Evolutionary conservation across 2,113 vertebrate genomes (phyloP), one percentile per base, ranked within the genome.

Genomic region (Shinisaurus crocodilurus): DNA sequence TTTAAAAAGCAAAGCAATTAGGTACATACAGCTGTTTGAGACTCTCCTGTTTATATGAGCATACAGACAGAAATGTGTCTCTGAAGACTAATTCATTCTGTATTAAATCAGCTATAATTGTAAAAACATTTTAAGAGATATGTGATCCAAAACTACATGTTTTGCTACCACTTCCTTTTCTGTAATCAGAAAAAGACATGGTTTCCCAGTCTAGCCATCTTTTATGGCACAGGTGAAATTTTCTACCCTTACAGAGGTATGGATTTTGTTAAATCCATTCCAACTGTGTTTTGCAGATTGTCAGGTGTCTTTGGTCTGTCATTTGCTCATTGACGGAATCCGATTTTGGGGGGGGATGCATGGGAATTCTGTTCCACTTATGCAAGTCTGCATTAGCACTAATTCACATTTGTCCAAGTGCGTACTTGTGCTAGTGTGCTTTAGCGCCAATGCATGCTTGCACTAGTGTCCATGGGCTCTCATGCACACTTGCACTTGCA

Each of bases 1-100:
- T 92, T 0, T 69, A 87, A 95, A 90, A 85, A 72, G 84, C 84
- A 94, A 89, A 94, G 81, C 89, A 95, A 74, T 95, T 90, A 93
- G 89, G 83, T 88, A 80, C n/a, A 90, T 88, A 84, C 57, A 65
- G 70, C 86, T 89, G 32, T 85, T 92, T 3, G 86, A 83, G 84
- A 89, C 0, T 32, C 81, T 94, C 18, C 60, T 88, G 82, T 94
- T 94, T 84, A 23, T 92, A 12, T 18, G 57, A 94, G 88, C 76
- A 92, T 6, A 87, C 50, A 87, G 81, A 87, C 79, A 84, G 57
- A 50, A 85, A 90, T 67, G 79, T 43, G 81, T 88, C 87, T 93
- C 90, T 74, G 91, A 88, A 93, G 88, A 87, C 45, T 93, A 94
- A 50, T 88, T 93, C 91, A 93, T 92, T 82, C 77, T 40, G 81